Conservation (phyloP, 2,113 vertebrate species). For the Lagopus muta region DNA sequence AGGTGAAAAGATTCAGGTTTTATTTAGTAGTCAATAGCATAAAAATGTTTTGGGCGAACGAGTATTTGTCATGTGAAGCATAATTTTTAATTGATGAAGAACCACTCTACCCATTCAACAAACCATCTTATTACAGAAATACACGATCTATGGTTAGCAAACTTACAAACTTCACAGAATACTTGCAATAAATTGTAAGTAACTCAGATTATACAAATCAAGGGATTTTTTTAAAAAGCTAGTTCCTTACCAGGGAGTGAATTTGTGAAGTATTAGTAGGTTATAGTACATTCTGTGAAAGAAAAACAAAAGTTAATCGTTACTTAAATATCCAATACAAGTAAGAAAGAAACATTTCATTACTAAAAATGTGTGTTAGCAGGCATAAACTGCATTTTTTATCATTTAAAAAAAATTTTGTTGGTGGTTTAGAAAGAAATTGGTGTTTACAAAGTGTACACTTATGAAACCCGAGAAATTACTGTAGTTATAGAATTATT, state of each 20-base stretch:
- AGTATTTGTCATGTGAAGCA: conserved; percentile 93
- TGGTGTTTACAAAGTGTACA: conserved; percentile 82
- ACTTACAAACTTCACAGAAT: conserved; percentile 71
- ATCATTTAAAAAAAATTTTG: conserved; percentile 75
- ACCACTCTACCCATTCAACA: conserved; percentile 77
- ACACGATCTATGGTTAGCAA: conserved; percentile 68
- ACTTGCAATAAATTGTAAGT: conserved; percentile 77
- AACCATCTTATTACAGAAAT: conserved; percentile 77
- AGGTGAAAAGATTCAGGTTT: conserved; percentile 91
- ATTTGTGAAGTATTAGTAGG: conserved; percentile 84
- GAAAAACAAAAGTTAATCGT: conserved; percentile 61
- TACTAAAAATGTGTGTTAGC: conserved; percentile 79
- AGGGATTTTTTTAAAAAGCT: conserved; percentile 47
- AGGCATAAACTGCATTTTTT: conserved; percentile 81
- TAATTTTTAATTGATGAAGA: conserved; percentile 82
- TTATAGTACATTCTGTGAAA: conserved; percentile 77
- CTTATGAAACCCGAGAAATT: conserved; percentile 78
- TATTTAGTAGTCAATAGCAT: conserved; percentile 88
- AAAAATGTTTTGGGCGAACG: conserved; percentile 79
- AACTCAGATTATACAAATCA: conserved; percentile 68
- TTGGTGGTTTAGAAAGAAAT: conserved; percentile 82
- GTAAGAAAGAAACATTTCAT: conserved; percentile 75
- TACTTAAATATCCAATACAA: conserved; percentile 77
- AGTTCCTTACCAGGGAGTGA: conserved; percentile 75
- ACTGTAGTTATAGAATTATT: conserved; percentile 79